Base-by-base conservation (phyloP, 2,888 invertebrate species). In the Callinectes sapidus region DNA sequence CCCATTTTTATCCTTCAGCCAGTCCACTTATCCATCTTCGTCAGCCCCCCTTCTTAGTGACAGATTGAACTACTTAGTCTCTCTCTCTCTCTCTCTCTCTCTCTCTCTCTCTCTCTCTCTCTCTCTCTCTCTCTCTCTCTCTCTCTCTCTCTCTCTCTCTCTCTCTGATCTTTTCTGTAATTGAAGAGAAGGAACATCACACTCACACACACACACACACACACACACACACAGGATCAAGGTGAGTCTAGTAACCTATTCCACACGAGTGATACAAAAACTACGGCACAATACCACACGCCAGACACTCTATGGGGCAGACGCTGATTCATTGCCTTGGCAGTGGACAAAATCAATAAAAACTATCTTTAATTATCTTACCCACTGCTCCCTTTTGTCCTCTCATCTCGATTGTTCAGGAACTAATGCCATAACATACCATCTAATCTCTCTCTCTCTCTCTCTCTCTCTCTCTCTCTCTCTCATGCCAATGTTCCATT, bases 11-110 rank as follows among this genome's bases (percentile, higher is more conserved):
- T 71, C 71, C 71, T 28, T 13, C 71, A 10, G 28, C n/a, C 71
- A 71, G 23, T 10, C 71, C 28, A 71, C 13, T 71, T 71, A 71
- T 71, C 71, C 71, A 71, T 71, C 71, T 71, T 28, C 71, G 28
- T 71, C 71, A 71, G n/a, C 13, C 71, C n/a, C 28, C 13, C 71
- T 71, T 71, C 71, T 28, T 71, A 28, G 71, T 71, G 71, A 71
- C 28, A 71, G 28, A 71, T 71, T 71, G 71, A 13, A 71, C n/a
- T 71, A 71, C 28, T 71, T 28, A 71, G 71, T 71, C 71, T 71
- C 71, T 71, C n/a, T 71, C 71, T 71, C 71, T 71, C 71, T 71
- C 71, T 71, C 71, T 71, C 71, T 71, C 71, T 71, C 71, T 71
- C 66, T 71, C 66, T 71, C 66, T 71, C 66, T 71, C 66, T 71